Evolutionary conservation across 2,113 vertebrate genomes (phyloP).

Genomic region (Triplophysa tibetana): DNA sequence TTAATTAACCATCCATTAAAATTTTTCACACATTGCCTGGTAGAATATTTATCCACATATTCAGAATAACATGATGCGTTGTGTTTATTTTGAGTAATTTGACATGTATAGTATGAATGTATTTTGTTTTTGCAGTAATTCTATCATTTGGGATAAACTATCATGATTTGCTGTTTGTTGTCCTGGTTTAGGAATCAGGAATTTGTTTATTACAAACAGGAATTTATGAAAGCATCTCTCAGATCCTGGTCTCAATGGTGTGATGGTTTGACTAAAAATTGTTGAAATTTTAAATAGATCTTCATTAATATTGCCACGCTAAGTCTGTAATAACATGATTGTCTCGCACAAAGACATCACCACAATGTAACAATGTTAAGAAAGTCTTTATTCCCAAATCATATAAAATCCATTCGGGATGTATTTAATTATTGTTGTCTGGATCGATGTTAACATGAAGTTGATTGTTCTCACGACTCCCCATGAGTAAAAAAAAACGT

Average conservation of each 20-base stretch:
- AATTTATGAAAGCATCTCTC: too few relatives aligned
- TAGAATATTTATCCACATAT: neutral
- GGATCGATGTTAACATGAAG: too few relatives aligned
- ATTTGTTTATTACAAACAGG: neutral
- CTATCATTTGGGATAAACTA: neutral
- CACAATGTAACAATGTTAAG: neutral
- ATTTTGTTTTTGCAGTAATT: neutral
- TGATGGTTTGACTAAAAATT: neutral
- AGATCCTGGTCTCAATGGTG: neutral
- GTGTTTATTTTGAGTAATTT: neutral
- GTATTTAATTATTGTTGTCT: neutral
- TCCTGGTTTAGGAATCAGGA: constrained; percentile 2
- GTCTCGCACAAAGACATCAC: neutral
- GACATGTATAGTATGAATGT: neutral
- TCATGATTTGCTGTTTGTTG: neutral
- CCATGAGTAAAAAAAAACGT: too few relatives aligned
- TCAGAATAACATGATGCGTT: neutral
- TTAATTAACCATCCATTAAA: neutral
- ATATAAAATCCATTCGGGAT: constrained; percentile 11
- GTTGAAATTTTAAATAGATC: neutral
- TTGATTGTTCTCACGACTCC: too few relatives aligned
- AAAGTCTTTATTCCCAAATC: neutral
- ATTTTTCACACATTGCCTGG: neutral
- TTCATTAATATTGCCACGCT: neutral
- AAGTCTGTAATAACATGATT: neutral